Base-by-base conservation (phyloP, 2,888 invertebrate species). In the Sinelater perroti region DNA sequence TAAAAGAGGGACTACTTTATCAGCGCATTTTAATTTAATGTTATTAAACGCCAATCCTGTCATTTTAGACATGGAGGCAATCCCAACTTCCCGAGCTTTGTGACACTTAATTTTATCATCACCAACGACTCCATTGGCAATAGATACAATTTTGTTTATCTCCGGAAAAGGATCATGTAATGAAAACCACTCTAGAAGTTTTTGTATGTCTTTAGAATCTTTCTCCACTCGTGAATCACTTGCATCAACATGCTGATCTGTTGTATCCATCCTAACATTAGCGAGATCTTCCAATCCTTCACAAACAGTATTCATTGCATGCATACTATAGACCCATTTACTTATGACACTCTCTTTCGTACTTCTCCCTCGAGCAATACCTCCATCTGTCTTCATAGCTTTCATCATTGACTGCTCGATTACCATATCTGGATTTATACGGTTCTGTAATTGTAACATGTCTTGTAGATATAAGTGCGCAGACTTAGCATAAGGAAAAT, bases 301-400 rank as follows among this genome's bases (percentile, higher is more conserved):
- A n/a, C n/a, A n/a, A n/a, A n/a, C n/a, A n/a, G n/a, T n/a, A n/a
- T n/a, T n/a, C n/a, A n/a, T n/a, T n/a, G n/a, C n/a, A n/a, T n/a
- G n/a, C n/a, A n/a, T n/a, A n/a, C n/a, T n/a, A n/a, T 69, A 69
- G 65, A 73, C 68, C 72, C 73, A 74, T 71, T 73, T 75, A 61
- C 73, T 68, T 60, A 75, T 65, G n/a, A 74, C 74, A 62, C 72
- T 73, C 6, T 75, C 71, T 63, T 63, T 28, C 14, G 72, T 74
- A 72, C 75, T 73, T 71, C 75, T 65, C 5, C 75, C 75, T 68
- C 71, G 75, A 71, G 74, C 50, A 66, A 76, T 61, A 63, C 75
- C 75, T 63, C 75, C 75, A 69, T 72, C 70, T 70, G 72, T 75
- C 71, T 76, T 76, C 60, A 70, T 69, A 2, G 66, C n/a, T 63